These are phyloP conservation scores for Eurois occulta DNA, from an alignment of 2,888 invertebrate genomes.

Conservation along the genomic window DNA sequence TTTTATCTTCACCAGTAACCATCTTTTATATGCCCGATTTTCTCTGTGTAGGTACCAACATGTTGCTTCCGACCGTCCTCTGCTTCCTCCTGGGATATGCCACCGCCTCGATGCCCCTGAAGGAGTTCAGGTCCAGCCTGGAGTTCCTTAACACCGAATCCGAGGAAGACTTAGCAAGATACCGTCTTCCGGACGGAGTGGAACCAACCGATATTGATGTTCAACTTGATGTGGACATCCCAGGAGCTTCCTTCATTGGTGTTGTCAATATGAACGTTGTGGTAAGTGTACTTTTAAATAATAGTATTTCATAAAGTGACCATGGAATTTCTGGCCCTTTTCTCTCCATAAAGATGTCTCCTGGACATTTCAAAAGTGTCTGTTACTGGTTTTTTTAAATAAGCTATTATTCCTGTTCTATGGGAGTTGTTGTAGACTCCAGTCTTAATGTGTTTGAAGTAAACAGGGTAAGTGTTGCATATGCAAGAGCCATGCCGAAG, in stretches of 20 bases:
- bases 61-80: constrained; percentile 74
- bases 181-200: constrained; percentile 79
- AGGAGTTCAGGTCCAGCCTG: constrained; percentile 79
- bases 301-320: not conserved
- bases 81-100: constrained; percentile 76
- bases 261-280: constrained; percentile 74
- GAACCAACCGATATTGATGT: constrained; percentile 77
- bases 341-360: not conserved
- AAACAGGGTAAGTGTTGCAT: not conserved
- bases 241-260: constrained; percentile 78
- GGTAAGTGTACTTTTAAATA: constrained; percentile 71
- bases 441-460: not conserved
- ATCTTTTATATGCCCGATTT: not conserved
- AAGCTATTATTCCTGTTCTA: not conserved
- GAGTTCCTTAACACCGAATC: constrained; percentile 77
- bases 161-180: constrained; percentile 76
- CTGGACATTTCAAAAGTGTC: not conserved
- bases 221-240: constrained; percentile 81
- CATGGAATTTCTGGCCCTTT: not conserved
- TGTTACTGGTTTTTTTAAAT: not conserved
- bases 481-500: not conserved
- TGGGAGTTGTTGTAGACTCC: not conserved
- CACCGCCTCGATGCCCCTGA: constrained; percentile 72
- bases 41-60: constrained; percentile 75
- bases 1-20: not conserved